Evolutionary conservation across 2,888 invertebrate genomes (phyloP).

Genomic region (Spilosoma lubricipeda): DNA sequence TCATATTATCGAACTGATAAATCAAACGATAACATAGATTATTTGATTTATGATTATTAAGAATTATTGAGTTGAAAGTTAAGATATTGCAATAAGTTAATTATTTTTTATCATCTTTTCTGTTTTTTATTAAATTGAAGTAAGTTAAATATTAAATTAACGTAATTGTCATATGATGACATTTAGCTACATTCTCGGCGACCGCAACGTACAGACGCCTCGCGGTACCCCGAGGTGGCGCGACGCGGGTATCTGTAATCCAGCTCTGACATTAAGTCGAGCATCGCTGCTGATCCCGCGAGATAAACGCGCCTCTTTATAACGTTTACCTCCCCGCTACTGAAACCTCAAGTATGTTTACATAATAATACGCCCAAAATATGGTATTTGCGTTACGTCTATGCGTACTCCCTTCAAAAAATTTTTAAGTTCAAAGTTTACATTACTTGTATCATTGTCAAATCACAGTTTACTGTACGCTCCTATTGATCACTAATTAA

Average conservation of each 20-base stretch:
- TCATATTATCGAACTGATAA: background rate
- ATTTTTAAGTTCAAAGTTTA: too few relatives aligned
- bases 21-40: background rate
- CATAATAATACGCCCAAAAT: slow-evolving; percentile 25
- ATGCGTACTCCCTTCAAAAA: background rate
- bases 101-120: background rate
- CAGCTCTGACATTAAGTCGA: slow-evolving; percentile 39
- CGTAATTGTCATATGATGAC: slow-evolving; percentile 19
- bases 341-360: slow-evolving; percentile 33
- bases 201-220: background rate
- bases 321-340: slow-evolving; percentile 34
- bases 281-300: slow-evolving; percentile 39
- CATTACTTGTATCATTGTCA: too few relatives aligned
- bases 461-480: too few relatives aligned
- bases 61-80: background rate
- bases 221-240: background rate
- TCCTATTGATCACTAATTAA: too few relatives aligned
- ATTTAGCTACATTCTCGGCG: background rate
- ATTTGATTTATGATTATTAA: background rate
- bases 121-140: background rate
- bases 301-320: slow-evolving; percentile 41
- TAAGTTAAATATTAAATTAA: slow-evolving; percentile 14
- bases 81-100: background rate
- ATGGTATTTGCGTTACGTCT: background rate
- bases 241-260: slow-evolving; percentile 30